phyloP scores from a whole-genome alignment of 2,797 vertebrate genomes.

The Austrolebias charrua region DNA sequence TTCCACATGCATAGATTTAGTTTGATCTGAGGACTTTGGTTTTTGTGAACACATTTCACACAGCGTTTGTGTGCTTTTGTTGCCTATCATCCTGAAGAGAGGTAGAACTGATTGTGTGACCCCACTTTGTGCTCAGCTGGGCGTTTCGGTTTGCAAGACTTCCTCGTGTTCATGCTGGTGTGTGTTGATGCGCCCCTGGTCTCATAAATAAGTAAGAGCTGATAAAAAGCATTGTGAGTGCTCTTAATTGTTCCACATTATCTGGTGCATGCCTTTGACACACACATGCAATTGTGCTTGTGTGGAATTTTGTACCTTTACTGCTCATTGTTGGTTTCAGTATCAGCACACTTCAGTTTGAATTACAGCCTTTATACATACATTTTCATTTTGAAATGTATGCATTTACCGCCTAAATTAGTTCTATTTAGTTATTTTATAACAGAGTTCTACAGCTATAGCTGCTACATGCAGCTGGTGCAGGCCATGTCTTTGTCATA shows the following conservation, averaged over 20 bases:
- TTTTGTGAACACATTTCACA: background rate
- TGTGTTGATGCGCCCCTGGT: conserved; percentile 39
- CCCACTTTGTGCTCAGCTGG: conserved; percentile 24
- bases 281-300: background rate
- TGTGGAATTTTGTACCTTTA: conserved; percentile 16
- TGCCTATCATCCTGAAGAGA: conserved; percentile 24
- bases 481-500: conserved; percentile 5
- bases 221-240: conserved; percentile 63
- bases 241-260: conserved; percentile 69
- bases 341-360: conserved; percentile 14
- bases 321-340: conserved; percentile 9
- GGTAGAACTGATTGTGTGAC: conserved; percentile 13
- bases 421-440: conserved; percentile 9
- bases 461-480: background rate
- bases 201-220: conserved; percentile 69
- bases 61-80: conserved; percentile 13
- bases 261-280: conserved; percentile 48
- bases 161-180: conserved; percentile 26
- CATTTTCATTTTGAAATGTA: conserved; percentile 8
- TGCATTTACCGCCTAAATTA: conserved; percentile 13
- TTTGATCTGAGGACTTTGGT: conserved; percentile 8
- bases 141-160: conserved; percentile 22
- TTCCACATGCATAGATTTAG: background rate
- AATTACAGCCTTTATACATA: conserved; percentile 13
- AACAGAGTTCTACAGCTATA: background rate